These are phyloP conservation scores for Rhizomys pruinosus DNA, from an alignment of 2,113 vertebrate species.

Conservation along the genomic window DNA sequence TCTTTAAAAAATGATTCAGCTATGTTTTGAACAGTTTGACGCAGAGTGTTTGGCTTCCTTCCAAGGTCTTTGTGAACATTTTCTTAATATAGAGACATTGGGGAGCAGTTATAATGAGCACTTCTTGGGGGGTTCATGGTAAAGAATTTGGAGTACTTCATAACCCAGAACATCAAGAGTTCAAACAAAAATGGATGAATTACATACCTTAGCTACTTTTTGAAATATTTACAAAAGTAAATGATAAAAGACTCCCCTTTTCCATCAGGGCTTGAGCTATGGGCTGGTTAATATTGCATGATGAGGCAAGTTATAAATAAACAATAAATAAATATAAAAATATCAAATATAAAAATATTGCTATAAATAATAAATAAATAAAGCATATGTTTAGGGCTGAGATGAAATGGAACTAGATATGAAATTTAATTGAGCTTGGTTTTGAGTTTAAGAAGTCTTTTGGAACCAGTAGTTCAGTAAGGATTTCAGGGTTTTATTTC, in stretches of 20 bases:
- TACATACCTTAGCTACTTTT: slow-evolving; percentile 58
- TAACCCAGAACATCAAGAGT: slow-evolving; percentile 48
- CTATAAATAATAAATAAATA: slow-evolving; percentile 82
- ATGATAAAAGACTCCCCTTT: slow-evolving; percentile 77
- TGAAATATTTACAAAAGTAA: slow-evolving; percentile 85
- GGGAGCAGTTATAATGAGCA: not conserved
- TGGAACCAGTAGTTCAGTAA: slow-evolving; percentile 59
- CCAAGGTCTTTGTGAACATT: not conserved
- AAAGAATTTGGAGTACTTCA: slow-evolving; percentile 72
- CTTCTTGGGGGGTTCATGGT: slow-evolving; percentile 33
- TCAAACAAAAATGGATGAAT: slow-evolving; percentile 76
- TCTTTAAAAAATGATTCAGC: not conserved
- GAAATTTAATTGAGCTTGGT: slow-evolving; percentile 59
- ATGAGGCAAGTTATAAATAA: slow-evolving; percentile 85
- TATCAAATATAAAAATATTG: slow-evolving; percentile 81
- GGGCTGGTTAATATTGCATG: slow-evolving; percentile 85
- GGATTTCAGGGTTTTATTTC: slow-evolving; percentile 67
- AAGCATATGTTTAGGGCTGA: slow-evolving; percentile 53
- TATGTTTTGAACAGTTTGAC: slow-evolving; percentile 17
- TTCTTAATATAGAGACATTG: slow-evolving; percentile 44
- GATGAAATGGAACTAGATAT: slow-evolving; percentile 64
- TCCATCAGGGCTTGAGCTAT: slow-evolving; percentile 65
- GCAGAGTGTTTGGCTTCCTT: not conserved
- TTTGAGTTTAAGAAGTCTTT: slow-evolving; percentile 65
- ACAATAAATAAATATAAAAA: slow-evolving; percentile 84